Evolutionary conservation across 1,140 invertebrate species (phyloP), one percentile per base, ranked within the genome.

Genomic region (Stenopsyche tienmushanensis): DNA sequence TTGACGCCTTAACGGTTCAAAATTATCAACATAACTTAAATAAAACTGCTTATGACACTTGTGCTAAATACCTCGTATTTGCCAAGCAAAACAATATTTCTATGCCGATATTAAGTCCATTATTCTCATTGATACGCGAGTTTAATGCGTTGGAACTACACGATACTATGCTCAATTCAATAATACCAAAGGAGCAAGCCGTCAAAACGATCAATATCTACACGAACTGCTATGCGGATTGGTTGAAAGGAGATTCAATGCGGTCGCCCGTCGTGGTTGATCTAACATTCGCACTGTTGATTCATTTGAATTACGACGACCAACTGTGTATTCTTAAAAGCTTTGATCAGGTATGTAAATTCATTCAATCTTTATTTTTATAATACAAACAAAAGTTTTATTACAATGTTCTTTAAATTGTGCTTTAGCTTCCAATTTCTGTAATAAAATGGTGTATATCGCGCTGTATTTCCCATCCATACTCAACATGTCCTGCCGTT

Each of bases 231-330:
- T 75, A 86, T 45, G 77, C 74, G 13, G 71, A 71, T 0, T 82
- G 84, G 75, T 72, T 87, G 23, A 71, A 72, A 2, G 72, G 74
- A 39, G 74, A 75, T 24, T 72, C 75, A 8, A 74, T 81, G 13
- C 71, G 77, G 44, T 76, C 73, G 5, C 80, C 83, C 42, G 69
- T 73, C 57, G 68, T 85, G 2, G 73, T 88, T 5, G 80, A 84
- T 70, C 78, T 89, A 15, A 79, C 84, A 62, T 87, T 88, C 71
- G 78, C 78, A 59, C 72, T 88, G 24, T 73, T 86, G 13, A 79
- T 76, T 34, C 79, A 83, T 67, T 72, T 84, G 52, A 70, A 77
- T 45, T 71, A 77, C 18, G 66, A 72, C 1, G 77, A 83, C 26
- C 83, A 83, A 65, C 71, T 80, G 50, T 70, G 71, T 10, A 76